Conservation (phyloP, 2,113 vertebrate species). For the Danio rerio region DNA sequence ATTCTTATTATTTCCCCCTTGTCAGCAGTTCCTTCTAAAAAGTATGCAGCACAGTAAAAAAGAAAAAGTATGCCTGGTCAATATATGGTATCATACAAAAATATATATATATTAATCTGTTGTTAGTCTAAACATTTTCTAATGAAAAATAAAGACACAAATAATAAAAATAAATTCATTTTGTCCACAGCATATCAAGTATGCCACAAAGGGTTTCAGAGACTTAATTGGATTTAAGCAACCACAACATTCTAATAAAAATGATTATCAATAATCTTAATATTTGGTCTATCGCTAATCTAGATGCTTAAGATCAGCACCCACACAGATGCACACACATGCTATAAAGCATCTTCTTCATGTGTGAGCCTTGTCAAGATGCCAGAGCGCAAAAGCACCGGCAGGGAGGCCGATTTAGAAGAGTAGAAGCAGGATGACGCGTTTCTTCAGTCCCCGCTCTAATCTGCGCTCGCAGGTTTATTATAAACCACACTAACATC, state of each 20-base stretch:
- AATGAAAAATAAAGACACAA: too few species aligned
- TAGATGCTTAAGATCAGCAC: neutral
- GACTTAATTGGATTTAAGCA: neutral
- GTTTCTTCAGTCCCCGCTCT: conserved; percentile 64
- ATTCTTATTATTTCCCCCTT: too few species aligned
- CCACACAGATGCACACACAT: conserved; percentile 1
- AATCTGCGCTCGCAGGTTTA: conserved; percentile 74
- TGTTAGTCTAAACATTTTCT: too few species aligned
- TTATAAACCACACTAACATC: conserved; percentile 71
- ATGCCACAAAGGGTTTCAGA: neutral
- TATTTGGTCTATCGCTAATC: neutral
- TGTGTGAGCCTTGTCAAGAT: conserved; percentile 36
- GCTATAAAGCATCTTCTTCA: conserved; percentile 16
- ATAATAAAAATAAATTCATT: too few species aligned
- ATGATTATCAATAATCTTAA: neutral
- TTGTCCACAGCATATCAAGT: too few species aligned
- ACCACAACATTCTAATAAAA: neutral
- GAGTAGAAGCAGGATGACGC: conserved; percentile 40
- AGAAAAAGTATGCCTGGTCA: too few species aligned
- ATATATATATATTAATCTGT: too few species aligned
- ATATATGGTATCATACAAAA: too few species aligned
- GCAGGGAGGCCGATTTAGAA: neutral
- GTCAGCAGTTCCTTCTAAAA: too few species aligned
- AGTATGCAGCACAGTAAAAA: too few species aligned
- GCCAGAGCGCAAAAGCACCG: conserved; percentile 39